phyloP scores from a whole-genome alignment of 2,888 invertebrate genomes.

The Prostheceraeus crozeri region DNA sequence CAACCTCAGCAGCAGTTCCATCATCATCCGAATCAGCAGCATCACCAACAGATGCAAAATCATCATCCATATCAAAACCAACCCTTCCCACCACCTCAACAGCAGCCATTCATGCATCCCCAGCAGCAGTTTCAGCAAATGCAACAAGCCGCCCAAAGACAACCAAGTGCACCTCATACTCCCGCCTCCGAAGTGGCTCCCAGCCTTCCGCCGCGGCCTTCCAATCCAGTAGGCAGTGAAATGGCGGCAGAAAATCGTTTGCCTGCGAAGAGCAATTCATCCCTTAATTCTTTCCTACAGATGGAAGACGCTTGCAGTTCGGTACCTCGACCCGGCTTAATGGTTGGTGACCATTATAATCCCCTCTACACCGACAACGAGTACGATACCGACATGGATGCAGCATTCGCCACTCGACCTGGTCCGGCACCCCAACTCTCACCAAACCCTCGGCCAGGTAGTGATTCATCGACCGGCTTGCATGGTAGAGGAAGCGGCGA shows the following conservation, averaged over 20 bases:
- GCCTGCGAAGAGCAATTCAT: too few relatives aligned
- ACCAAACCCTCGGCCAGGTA: too few relatives aligned
- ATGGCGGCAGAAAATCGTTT: too few relatives aligned
- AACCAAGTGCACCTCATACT: too few relatives aligned
- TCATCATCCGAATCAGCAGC: background rate
- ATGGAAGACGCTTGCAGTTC: slow-evolving; percentile 17
- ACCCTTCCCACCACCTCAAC: background rate
- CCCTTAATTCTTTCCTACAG: slow-evolving; percentile 11
- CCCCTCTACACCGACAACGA: slow-evolving; percentile 37
- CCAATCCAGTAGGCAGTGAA: too few relatives aligned
- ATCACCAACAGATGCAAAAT: background rate
- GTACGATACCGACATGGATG: slow-evolving; percentile 22
- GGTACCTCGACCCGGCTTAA: background rate
- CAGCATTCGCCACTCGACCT: background rate
- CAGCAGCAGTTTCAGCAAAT: background rate
- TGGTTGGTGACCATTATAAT: slow-evolving; percentile 30
- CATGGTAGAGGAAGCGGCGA: too few relatives aligned
- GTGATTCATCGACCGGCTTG: too few relatives aligned
- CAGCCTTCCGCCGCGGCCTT: too few relatives aligned
- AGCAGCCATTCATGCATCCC: background rate
- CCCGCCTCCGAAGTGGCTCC: too few relatives aligned
- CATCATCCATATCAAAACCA: background rate
- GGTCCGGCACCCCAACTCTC: too few relatives aligned
- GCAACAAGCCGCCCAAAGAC: background rate
- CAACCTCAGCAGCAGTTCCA: background rate